Conservation (phyloP, 2,888 invertebrate species). For the Synanthedon tipuliformis region DNA sequence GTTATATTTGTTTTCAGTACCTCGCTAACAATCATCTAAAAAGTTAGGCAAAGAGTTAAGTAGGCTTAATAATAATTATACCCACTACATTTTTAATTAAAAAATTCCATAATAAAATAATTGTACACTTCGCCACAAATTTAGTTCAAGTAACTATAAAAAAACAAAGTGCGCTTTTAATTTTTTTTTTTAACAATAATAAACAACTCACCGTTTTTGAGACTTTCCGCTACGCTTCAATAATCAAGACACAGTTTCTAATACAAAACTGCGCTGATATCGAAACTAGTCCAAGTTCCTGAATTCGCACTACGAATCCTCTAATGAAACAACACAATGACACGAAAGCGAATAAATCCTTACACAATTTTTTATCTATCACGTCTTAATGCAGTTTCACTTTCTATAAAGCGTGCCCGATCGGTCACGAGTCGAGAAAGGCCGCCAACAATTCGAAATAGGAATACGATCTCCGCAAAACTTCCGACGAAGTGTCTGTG, state of each 20-base stretch:
- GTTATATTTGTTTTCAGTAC: too few species aligned
- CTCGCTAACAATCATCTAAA: too few species aligned
- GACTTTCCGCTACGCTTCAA: constrained; percentile 38
- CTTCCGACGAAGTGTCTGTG: constrained; percentile 40
- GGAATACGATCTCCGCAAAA: constrained; percentile 54
- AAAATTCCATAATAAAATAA: too few species aligned
- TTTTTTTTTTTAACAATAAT: too few species aligned
- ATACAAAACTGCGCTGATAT: constrained; percentile 61
- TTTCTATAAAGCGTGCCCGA: constrained; percentile 45
- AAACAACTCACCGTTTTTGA: constrained; percentile 42
- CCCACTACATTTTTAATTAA: too few species aligned
- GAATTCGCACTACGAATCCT: constrained; percentile 32
- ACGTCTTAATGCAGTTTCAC: constrained; percentile 51
- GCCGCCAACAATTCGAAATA: constrained; percentile 30
- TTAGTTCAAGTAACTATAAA: too few species aligned
- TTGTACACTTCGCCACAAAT: too few species aligned
- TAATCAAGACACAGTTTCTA: constrained; percentile 59
- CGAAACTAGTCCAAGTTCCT: constrained; percentile 44
- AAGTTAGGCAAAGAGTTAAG: too few species aligned
- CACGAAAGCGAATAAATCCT: constrained; percentile 37
- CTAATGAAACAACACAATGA: constrained; percentile 40
- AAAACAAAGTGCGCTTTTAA: background rate
- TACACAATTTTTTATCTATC: constrained; percentile 49
- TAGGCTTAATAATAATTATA: too few species aligned
- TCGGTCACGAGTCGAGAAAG: constrained; percentile 41